Conservation (phyloP, 53 echinoderm and acorn worm species). For the Crossaster papposus region DNA sequence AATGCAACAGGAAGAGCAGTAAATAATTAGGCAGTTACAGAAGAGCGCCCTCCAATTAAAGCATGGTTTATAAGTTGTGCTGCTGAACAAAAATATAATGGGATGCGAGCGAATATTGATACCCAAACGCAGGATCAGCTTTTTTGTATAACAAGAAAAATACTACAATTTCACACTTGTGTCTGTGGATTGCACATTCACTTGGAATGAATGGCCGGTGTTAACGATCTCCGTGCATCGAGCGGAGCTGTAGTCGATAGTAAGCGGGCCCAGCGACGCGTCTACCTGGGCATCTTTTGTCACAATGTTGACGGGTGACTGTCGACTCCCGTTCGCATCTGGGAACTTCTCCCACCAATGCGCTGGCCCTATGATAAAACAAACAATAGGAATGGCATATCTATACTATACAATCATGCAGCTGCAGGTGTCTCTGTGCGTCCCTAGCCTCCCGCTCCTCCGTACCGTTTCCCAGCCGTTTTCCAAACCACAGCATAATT, state of each 20-base stretch:
- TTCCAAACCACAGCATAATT: no score
- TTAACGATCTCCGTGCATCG: constrained; percentile 63
- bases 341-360: constrained; percentile 76
- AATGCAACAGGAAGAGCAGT: no score
- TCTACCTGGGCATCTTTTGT: constrained; percentile 62
- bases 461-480: no score
- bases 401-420: no score
- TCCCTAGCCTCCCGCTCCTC: no score
- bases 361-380: constrained; percentile 76
- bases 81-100: no score
- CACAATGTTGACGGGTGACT: constrained; percentile 86
- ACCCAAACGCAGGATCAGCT: background rate
- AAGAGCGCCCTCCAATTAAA: no score
- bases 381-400: no score
- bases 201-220: constrained; percentile 82
- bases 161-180: constrained; percentile 58
- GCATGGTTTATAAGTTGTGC: no score
- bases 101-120: background rate
- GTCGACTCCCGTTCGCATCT: constrained; percentile 71
- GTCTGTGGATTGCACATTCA: constrained; percentile 58
- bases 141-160: background rate
- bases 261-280: constrained; percentile 55
- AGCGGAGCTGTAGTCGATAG: constrained; percentile 71
- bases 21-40: no score
- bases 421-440: no score